A percentile compares a stretch with the other conserved stretches of the same genome.
Evolutionary conservation across 2,113 vertebrate genomes (phyloP).

Genomic region (Vidua macroura): DNA sequence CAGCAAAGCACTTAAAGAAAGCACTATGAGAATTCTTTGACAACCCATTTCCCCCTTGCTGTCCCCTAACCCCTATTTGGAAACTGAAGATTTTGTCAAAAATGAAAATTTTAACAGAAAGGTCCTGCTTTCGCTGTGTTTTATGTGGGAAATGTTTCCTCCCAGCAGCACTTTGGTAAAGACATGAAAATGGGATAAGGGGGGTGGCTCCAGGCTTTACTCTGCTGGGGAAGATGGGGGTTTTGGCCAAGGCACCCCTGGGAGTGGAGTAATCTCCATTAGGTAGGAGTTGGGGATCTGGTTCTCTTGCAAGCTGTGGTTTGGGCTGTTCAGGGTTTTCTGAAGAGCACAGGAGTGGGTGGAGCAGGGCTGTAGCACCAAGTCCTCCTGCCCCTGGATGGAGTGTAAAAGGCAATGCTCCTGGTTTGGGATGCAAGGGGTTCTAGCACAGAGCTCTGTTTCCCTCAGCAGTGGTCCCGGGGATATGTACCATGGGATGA

Average conservation of each 20-base stretch:
- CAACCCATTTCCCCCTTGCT: background rate
- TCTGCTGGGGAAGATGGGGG: background rate
- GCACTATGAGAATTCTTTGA: background rate
- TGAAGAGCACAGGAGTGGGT: background rate
- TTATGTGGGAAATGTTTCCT: background rate
- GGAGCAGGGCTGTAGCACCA: background rate
- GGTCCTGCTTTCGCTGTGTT: background rate
- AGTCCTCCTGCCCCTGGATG: background rate
- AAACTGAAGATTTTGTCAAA: background rate
- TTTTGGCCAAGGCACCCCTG: background rate
- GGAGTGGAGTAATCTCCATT: rapidly evolving
- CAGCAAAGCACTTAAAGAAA: constrained; percentile 57
- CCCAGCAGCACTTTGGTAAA: background rate
- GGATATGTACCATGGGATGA: background rate
- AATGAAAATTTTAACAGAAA: background rate
- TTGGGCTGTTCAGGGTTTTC: background rate
- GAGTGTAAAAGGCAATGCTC: background rate
- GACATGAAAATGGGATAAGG: background rate
- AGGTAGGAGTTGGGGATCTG: background rate
- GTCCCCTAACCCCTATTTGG: background rate
- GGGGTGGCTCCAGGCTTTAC: background rate
- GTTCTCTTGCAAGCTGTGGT: background rate
- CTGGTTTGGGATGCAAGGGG: background rate
- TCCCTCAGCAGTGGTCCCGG: background rate
- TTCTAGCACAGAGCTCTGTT: background rate